Percentiles rank a stretch among this genome's conserved stretches.
phyloP scores from a whole-genome alignment of 2,888 invertebrate genomes.

The Leptinotarsa rubiginosa region DNA sequence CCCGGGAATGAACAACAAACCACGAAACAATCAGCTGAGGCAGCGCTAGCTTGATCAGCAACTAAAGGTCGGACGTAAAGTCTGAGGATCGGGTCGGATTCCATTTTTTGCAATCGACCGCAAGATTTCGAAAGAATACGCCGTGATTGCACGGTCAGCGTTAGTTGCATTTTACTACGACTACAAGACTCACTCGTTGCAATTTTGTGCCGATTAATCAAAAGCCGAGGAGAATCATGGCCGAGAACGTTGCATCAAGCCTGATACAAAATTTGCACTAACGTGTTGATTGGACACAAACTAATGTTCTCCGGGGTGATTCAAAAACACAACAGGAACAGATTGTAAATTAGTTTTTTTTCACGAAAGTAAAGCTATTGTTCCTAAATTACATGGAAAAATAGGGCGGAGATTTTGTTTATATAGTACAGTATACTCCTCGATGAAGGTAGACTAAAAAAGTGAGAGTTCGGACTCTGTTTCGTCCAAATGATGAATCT shows the following conservation, averaged over 20 bases:
- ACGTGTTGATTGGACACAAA: too few species aligned
- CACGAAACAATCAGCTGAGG: constrained; percentile 1
- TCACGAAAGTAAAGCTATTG: too few species aligned
- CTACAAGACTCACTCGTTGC: not conserved
- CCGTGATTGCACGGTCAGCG: not conserved
- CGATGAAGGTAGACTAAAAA: too few species aligned
- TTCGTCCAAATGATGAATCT: too few species aligned
- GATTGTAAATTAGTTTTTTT: too few species aligned
- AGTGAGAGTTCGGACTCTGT: too few species aligned
- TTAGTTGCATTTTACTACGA: not conserved
- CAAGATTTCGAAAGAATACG: constrained; percentile 14
- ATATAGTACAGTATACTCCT: too few species aligned
- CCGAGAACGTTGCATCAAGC: not conserved
- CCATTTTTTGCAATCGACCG: constrained; percentile 17
- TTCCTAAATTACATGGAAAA: too few species aligned
- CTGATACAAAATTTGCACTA: too few species aligned
- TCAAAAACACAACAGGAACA: too few species aligned
- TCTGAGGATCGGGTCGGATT: constrained; percentile 2
- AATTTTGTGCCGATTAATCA: constrained; percentile 9
- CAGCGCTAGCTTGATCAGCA: constrained; percentile 14
- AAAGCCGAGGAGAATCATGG: not conserved
- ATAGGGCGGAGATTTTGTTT: too few species aligned
- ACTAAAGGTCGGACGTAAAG: constrained; percentile 11
- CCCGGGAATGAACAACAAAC: constrained; percentile 7
- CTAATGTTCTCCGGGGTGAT: too few species aligned